Percentiles rank a stretch among this genome's conserved stretches.
These are phyloP conservation scores for Allolobophora icterica DNA, from an alignment of 2,888 invertebrate species.

Conservation along the genomic window DNA sequence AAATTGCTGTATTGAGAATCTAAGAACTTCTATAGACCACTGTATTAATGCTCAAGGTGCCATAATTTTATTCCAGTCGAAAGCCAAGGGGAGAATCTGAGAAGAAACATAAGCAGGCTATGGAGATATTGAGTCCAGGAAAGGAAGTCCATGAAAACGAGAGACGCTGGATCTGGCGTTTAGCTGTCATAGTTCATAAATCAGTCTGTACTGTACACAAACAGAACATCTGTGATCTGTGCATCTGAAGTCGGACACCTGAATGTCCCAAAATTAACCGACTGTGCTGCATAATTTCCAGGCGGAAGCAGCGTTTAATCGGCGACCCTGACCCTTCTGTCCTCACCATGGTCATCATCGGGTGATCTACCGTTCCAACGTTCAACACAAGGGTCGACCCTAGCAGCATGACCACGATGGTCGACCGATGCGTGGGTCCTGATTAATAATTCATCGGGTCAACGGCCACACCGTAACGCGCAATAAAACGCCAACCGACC, in stretches of 20 bases:
- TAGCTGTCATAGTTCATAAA: not conserved
- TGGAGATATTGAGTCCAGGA: too few species aligned
- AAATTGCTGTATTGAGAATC: too few species aligned
- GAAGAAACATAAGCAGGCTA: too few species aligned
- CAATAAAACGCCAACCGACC: not conserved
- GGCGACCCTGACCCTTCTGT: not conserved
- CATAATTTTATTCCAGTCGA: too few species aligned
- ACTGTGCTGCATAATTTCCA: not conserved
- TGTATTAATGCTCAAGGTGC: too few species aligned
- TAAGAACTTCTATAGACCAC: too few species aligned
- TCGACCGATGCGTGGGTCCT: not conserved
- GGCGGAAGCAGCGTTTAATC: not conserved
- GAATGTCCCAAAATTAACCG: not conserved
- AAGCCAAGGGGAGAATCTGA: too few species aligned
- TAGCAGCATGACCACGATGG: not conserved
- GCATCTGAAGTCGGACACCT: not conserved
- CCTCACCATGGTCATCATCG: not conserved
- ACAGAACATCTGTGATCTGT: not conserved
- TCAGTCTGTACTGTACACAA: not conserved
- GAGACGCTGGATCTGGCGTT: too few species aligned
- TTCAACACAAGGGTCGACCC: too few species aligned
- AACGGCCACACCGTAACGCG: not conserved
- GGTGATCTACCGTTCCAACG: not conserved
- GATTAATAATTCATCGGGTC: not conserved
- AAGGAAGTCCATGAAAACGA: too few species aligned